Evolutionary conservation across 1,140 invertebrate species (phyloP), one percentile per base, ranked within the genome.

Genomic region (Trissolcus basalis): DNA sequence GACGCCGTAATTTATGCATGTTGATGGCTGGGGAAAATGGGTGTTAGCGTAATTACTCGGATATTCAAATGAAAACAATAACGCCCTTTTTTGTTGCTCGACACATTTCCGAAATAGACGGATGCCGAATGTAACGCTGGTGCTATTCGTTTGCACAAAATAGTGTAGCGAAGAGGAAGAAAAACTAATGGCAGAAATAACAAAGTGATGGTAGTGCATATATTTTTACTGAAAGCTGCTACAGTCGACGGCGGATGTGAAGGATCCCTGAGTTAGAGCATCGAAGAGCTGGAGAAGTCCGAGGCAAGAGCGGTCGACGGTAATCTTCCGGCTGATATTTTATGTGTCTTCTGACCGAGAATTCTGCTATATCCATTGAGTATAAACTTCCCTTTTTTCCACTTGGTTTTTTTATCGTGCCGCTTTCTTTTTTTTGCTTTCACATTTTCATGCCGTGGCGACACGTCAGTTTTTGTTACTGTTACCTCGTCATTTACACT

Each of bases 271-370:
- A 70, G 65, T 65, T 76, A 65, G 61, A 76, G 55, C 60, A 50
- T 53, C 56, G 73, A 76, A 76, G 73, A 65, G 55, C 70, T 76
- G 73, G 65, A 76, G 65, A 69, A 76, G 73, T 65, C 39, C 73
- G 60, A 55, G 60, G 54, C 48, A 69, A 75, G 64, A 64, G 59
- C 50, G 68, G 68, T 71, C 71, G 60, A 43, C 45, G 60, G 77
- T 76, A 79, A 79, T 76, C 68, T 79, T 79, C 77, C 77, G 77
- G 77, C 73, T 79, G 77, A 79, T 79, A 79, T 79, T 79, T 79
- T 77, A 79, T 79, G 77, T 76, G 64, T 70, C 60, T 69, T 73
- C 68, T 72, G 67, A 73, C 64, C 73, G 77, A 76, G 65, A 76
- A 70, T 73, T 67, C 71, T 55, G 55, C 74, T 69, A 61, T 70